Base-by-base conservation (phyloP, 2,888 invertebrate species). In the Leptinotarsa haldemani region DNA sequence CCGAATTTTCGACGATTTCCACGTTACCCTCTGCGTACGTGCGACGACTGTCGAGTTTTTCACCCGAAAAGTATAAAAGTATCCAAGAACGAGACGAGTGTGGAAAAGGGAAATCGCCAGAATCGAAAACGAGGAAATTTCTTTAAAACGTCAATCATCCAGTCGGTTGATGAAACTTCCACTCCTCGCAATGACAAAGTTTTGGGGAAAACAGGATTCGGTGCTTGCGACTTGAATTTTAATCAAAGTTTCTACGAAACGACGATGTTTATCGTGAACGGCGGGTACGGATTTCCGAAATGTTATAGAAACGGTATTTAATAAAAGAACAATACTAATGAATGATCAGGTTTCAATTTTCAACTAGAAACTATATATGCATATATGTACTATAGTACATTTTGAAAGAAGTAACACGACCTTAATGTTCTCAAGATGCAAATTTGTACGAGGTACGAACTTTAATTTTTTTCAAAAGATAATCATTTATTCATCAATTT, bases 141-240 rank as follows among this genome's bases (percentile, higher is more conserved):
- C 81, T 81, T 79, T 79, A 82, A 85, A 85, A 85, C 82, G 85
- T 85, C 86, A 85, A 84, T 86, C 85, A 85, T 82, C 81, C 83
- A 82, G 77, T 80, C 72, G 77, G 80, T 75, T 78, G 79, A 78
- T 78, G 78, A 77, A 77, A 78, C 74, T 77, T 77, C 76, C 79
- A 77, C 72, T 77, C 76, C 73, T 74, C 73, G 74, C 78, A 78
- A 79, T 80, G 80, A 80, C 79, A 80, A 82, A 80, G 79, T 79
- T 78, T 72, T 73, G 73, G 72, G 78, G 74, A 75, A 80, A 77
- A 78, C 76, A 56, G 68, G 56, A 68, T 46, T 68, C 68, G 30
- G 56, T 47, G 68, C 56, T 68, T 30, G 68, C 56, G 56, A 20
- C 46, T 56, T 68, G 68, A 68, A 68, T 68, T 68, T 68, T 68